Evolutionary conservation across 92 coral and sea anemone genomes (phyloP), one percentile per base, ranked within the genome.

Genomic region (Nematostella vectensis): DNA sequence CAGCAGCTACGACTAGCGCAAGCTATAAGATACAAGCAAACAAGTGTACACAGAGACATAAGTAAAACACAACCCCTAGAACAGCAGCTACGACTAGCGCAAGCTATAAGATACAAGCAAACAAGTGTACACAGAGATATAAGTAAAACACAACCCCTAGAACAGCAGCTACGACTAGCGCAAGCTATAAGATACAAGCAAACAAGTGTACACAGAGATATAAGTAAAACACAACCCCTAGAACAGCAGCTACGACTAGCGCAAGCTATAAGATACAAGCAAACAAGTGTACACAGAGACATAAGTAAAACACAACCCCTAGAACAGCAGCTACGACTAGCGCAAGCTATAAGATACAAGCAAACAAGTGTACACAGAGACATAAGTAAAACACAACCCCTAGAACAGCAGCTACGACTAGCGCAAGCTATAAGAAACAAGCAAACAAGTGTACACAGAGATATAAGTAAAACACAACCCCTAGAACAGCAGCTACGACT

Each of bases 221-320:
- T 95, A 72, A n/a, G 82, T 89, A 89, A 9, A 85, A 84, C 9
- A 89, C 78, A 21, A 89, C 97, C 37, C 84, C 95, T 62, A 89
- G 56, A 39, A 89, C 97, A 0, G 97, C 83, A 31, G 63, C 67
- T 18, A 89, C 71, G 12, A 89, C 97, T 27, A 89, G 77, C 44
- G 61, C 24, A 9, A 89, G 51, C 96, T 89, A 66, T 38, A 59
- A 56, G 33, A 12, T 23, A 44, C 63, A 48, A 15, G 70, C 63
- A 55, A 89, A 59, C 25, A 82, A 12, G 96, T 94, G 45, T 75
- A 89, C 29, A 89, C 84, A 2, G 88, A 81, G 37, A 83, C 84
- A 21, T 95, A 72, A 65, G 82, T 89, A 89, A 9, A 85, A 84
- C 9, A 89, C 78, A 21, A 89, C 97, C 37, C 84, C 95, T 62